Base-by-base conservation (phyloP, 1,140 invertebrate species). In the Drosophila cardini region DNA sequence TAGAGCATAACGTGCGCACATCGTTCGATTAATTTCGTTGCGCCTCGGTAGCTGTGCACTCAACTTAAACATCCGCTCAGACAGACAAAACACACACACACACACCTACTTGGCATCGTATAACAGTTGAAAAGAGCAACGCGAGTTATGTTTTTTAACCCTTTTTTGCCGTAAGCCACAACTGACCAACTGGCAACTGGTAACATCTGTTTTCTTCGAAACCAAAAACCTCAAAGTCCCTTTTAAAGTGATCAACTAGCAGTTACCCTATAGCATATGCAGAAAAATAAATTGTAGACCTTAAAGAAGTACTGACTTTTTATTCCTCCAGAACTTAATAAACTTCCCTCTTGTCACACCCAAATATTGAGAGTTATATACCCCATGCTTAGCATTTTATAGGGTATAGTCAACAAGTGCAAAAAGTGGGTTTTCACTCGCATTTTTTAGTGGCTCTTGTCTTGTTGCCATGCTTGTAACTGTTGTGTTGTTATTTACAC, bases 21-120 rank as follows among this genome's bases (percentile, higher is more conserved):
- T 69, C 72, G 84, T 87, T 87, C 83, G 84, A 87, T 87, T 87
- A 87, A 87, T 80, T 87, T 83, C 79, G 83, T 83, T 89, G 84
- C 83, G 83, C 84, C 84, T 87, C 83, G 84, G 83, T 87, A 83
- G 77, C 83, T 87, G 83, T 76, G 80, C 83, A 87, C 84, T 89
- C 84, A 83, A 87, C 84, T 87, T 62, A 87, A 80, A 86, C 83
- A 86, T 86, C 83, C 83, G 83, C 83, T 83, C 74, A 65, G 72
- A 72, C 61, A 58, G 43, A 40, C 61, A 63, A 13, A 48, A 34
- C 43, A 26, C 21, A 26, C 30, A 53, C 38, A 45, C 11, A 48
- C 13, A 74, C 52, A 63, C 61, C 34, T 45, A 69, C 34, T 42
- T 40, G 38, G 36, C 10, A 38, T 34, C 55, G 61, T 38, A 65